Conservation (phyloP, 2,113 vertebrate genomes). For the Maccullochella peelii region DNA sequence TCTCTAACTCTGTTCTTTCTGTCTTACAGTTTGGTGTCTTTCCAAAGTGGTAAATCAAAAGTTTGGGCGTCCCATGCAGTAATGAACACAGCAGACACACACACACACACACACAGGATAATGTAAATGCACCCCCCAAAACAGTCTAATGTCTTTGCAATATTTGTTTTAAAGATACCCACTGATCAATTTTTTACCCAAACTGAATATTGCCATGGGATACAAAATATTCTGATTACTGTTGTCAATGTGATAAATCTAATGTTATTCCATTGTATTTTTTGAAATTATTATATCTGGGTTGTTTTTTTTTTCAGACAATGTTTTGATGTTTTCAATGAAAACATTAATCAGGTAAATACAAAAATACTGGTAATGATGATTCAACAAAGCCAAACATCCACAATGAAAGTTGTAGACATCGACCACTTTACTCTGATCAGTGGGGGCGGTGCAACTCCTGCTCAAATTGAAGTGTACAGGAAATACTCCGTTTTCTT, state of each 20-base stretch:
- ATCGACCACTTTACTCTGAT: too few relatives aligned
- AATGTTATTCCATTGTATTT: not conserved
- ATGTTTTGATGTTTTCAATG: not conserved
- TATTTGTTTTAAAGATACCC: too few relatives aligned
- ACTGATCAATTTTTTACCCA: not conserved
- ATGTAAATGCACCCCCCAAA: too few relatives aligned
- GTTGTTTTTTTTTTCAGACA: not conserved
- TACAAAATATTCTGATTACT: not conserved
- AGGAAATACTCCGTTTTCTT: not conserved
- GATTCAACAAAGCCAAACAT: not conserved
- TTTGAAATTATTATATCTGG: not conserved
- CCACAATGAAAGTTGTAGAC: too few relatives aligned
- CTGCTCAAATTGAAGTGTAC: not conserved
- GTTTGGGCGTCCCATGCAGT: conserved; percentile 18
- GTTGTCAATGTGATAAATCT: not conserved
- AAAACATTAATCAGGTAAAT: not conserved
- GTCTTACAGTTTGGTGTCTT: conserved; percentile 24
- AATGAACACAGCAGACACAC: not conserved
- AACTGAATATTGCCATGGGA: not conserved
- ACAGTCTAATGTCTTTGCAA: too few relatives aligned
- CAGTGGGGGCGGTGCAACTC: not conserved
- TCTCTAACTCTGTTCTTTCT: conserved; percentile 18
- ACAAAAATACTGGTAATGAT: not conserved
- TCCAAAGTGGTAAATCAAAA: conserved; percentile 59
- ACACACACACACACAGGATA: conserved; percentile 11